These are phyloP conservation scores for Drosophila quadrilineata DNA, from an alignment of 1,140 invertebrate species.

Conservation along the genomic window DNA sequence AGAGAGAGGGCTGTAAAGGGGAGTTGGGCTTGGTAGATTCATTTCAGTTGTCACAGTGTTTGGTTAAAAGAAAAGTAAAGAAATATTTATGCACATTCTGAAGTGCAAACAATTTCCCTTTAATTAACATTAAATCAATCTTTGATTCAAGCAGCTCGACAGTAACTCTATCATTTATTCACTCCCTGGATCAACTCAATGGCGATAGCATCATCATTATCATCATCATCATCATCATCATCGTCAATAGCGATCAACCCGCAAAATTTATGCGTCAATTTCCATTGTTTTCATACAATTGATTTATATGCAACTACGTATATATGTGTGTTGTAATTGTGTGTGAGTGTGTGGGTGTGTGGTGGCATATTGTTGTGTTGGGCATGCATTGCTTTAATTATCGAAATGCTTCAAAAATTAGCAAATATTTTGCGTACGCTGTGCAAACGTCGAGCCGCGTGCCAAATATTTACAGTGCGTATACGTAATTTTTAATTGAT, in stretches of 20 bases:
- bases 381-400: constrained; percentile 35
- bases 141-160: constrained; percentile 18
- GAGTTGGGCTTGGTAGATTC: no score
- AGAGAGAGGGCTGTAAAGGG: constrained; percentile 14
- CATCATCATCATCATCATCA: no score
- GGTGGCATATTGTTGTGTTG: not conserved
- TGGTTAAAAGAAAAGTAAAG: not conserved
- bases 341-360: not conserved
- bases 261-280: constrained; percentile 35
- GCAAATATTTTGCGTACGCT: constrained; percentile 37
- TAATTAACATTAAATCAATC: constrained; percentile 65
- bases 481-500: constrained; percentile 79
- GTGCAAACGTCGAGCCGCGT: constrained; percentile 48
- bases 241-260: constrained; percentile 1
- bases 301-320: constrained; percentile 25
- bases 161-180: constrained; percentile 19
- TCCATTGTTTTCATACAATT: constrained; percentile 22
- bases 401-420: constrained; percentile 35
- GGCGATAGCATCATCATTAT: no score
- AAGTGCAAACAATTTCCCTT: constrained; percentile 48
- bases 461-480: constrained; percentile 72
- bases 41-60: constrained; percentile 54
- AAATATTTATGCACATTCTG: constrained; percentile 48
- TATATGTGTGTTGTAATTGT: not conserved
- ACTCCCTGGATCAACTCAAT: no score